Percentiles rank a stretch among this genome's conserved stretches.
phyloP scores from a whole-genome alignment of 2,888 invertebrate species.

The Leucophenga maculata region DNA sequence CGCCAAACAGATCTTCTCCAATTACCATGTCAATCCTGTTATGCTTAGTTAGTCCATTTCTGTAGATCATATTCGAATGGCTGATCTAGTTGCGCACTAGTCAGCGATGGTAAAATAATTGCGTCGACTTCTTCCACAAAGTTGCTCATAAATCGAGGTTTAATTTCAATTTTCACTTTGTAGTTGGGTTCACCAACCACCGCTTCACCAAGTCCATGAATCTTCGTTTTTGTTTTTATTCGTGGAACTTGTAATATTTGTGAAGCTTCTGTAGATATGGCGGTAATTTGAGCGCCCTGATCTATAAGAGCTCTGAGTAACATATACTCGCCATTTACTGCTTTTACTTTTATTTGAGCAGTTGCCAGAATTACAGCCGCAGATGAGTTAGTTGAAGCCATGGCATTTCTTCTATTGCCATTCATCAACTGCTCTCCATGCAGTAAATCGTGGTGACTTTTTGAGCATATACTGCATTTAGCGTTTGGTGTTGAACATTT shows the following conservation, averaged over 20 bases:
- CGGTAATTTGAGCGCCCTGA: slow-evolving; percentile 30
- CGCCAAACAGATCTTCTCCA: not conserved
- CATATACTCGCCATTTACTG: slow-evolving; percentile 28
- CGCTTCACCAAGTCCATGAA: slow-evolving; percentile 10
- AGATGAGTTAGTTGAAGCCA: no score
- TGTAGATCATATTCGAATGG: not conserved
- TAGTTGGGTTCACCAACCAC: slow-evolving; percentile 30
- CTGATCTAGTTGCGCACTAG: slow-evolving; percentile 16
- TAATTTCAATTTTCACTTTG: slow-evolving; percentile 25
- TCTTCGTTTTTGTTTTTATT: no score
- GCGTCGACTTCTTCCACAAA: slow-evolving; percentile 21
- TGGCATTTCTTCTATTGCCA: no score
- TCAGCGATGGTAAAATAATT: slow-evolving; percentile 24
- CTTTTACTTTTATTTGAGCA: slow-evolving; percentile 25
- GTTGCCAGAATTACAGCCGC: no score
- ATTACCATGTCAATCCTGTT: slow-evolving; percentile 35
- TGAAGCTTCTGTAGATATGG: slow-evolving; percentile 33
- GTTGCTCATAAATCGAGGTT: slow-evolving; percentile 32
- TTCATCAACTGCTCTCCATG: no score
- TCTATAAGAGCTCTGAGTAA: slow-evolving; percentile 33
- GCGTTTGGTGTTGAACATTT: no score
- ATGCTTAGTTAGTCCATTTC: slow-evolving; percentile 21
- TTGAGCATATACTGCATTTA: no score
- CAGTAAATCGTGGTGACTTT: no score
- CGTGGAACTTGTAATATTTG: slow-evolving; percentile 26